Base-by-base conservation (phyloP, 2,797 vertebrate species). In the Malacoctenus gilli region DNA sequence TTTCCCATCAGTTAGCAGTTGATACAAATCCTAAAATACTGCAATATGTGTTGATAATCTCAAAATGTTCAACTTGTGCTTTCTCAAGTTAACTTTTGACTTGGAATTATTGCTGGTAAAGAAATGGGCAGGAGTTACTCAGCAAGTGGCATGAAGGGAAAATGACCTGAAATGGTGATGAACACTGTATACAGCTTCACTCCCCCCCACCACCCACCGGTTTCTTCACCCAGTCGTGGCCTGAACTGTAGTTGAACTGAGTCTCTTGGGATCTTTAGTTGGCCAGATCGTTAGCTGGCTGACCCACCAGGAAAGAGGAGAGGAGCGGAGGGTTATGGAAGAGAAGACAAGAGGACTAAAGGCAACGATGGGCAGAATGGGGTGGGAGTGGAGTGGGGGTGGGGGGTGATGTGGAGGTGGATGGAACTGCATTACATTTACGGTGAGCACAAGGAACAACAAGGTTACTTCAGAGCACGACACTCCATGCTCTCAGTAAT, bases 201-300 rank as follows among this genome's bases (percentile, higher is more conserved):
- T 48, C 42, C 31, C 55, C 46, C 72, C 55, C 42, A 19, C 34
- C 60, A 54, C 67, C 14, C 51, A 42, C 59, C 57, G 37, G 2
- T 43, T 66, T 60, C 64, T 55, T 78, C 75, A 62, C 74, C 65
- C 43, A 78, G 78, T 73, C 72, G 44, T 58, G 76, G 75, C 75
- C 82, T 93, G 89, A 92, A 92, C 90, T 91, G 78, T 68, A 52
- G 82, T 72, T 92, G 90, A 92, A 91, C 90, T 43, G 64, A 59
- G 62, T 83, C 89, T 80, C 86, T 41, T 14, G 85, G 85, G 89
- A 87, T 69, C 68, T 66, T 54, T 48, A 66, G 78, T 77, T 79
- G 77, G 71, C 77, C 75, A 72, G 88, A 91, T 91, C 85, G 77
- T 91, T 92, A 91, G 80, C 80, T 84, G 75, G 76, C 86, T 86